phyloP scores from a whole-genome alignment of 2,888 invertebrate genomes.

The Boloria euphrosyne region DNA sequence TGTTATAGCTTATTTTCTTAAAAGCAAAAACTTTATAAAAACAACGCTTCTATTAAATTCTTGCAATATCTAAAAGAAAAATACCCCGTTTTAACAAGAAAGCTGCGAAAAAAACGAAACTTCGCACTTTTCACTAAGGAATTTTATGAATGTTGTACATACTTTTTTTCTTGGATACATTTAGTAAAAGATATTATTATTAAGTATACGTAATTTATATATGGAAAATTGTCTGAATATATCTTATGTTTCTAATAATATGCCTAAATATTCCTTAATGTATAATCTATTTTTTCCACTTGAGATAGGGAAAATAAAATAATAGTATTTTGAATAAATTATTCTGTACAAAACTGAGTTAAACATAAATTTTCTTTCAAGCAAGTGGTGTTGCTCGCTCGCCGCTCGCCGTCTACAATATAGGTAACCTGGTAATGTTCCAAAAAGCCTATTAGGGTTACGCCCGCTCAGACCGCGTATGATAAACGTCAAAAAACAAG shows the following conservation, averaged over 20 bases:
- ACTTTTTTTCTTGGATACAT: slow-evolving; percentile 59
- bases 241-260: too few species aligned
- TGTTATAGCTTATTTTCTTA: slow-evolving; percentile 36
- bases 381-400: slow-evolving; percentile 32
- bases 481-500: slow-evolving; percentile 74
- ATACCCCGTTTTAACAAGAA: slow-evolving; percentile 61
- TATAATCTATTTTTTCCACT: too few species aligned
- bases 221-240: too few species aligned
- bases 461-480: slow-evolving; percentile 54
- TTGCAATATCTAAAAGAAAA: slow-evolving; percentile 70
- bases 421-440: slow-evolving; percentile 71
- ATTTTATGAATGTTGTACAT: slow-evolving; percentile 73
- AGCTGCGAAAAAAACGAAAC: slow-evolving; percentile 63
- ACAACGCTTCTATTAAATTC: slow-evolving; percentile 78
- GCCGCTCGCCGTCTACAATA: slow-evolving; percentile 35
- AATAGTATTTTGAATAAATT: background rate
- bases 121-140: slow-evolving; percentile 66
- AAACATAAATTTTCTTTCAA: slow-evolving; percentile 33
- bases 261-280: too few species aligned
- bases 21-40: slow-evolving; percentile 49
- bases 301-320: background rate
- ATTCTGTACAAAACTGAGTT: slow-evolving; percentile 12
- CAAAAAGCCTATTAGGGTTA: slow-evolving; percentile 72
- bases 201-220: too few species aligned
- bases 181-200: slow-evolving; percentile 48